Evolutionary conservation across 2,888 invertebrate genomes (phyloP).

Genomic region (Drosophila anomelani): DNA sequence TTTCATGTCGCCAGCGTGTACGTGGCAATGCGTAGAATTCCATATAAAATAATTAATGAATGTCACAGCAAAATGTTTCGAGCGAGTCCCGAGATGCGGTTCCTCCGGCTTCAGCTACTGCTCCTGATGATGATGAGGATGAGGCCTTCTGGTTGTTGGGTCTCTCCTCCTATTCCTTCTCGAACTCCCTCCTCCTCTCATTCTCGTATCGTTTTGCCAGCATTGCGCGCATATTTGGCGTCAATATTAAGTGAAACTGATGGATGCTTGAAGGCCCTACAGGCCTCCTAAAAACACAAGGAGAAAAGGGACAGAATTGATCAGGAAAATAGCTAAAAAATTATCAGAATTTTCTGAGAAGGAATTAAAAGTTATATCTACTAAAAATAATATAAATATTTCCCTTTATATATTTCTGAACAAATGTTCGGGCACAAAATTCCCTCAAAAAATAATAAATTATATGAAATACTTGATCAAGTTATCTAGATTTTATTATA

Average conservation of each 20-base stretch:
- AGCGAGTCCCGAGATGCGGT: conserved; percentile 54
- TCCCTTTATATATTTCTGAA: background rate
- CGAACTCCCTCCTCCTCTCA: conserved; percentile 25
- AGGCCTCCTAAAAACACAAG: conserved; percentile 37
- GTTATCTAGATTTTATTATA: background rate
- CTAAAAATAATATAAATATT: background rate
- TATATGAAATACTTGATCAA: background rate
- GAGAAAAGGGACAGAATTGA: background rate
- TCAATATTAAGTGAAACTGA: conserved; percentile 84
- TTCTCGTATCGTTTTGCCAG: conserved; percentile 82
- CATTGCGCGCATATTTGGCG: conserved; percentile 84
- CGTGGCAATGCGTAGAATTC: conserved; percentile 83
- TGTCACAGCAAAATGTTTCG: conserved; percentile 82
- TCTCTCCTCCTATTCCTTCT: conserved; percentile 5
- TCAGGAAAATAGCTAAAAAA: background rate
- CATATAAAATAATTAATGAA: conserved; percentile 84
- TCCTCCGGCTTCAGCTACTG: conserved; percentile 28
- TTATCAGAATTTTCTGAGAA: background rate
- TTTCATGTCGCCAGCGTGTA: conserved; percentile 82
- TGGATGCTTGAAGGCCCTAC: conserved; percentile 73
- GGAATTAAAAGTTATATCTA: background rate
- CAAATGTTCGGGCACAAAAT: background rate
- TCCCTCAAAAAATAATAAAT: too few species aligned
- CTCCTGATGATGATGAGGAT: conserved; percentile 18
- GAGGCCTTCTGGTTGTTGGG: conserved; percentile 7